Evolutionary conservation across 2,797 vertebrate species (phyloP), one percentile per base, ranked within the genome.

Genomic region (Peromyscus attwateri): DNA sequence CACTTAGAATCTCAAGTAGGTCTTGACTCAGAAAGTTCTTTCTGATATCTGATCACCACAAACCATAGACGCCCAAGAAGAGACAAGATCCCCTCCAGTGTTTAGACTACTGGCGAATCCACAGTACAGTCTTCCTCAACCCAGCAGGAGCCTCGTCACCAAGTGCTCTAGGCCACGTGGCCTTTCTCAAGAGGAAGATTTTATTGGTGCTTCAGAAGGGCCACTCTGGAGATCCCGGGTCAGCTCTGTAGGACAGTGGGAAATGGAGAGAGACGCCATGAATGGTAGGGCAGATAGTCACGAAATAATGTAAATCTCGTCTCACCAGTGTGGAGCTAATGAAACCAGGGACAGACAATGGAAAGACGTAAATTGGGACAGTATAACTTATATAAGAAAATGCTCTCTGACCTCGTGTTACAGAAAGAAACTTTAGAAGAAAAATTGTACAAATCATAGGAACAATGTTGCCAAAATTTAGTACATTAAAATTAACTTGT

Each of bases 21-120:
- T 40, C 60, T 84, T 87, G 71, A 89, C 76, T 94, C 73, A 93
- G 93, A 97, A 93, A 80, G 66, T 92, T 87, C 37, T 89, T 91
- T 89, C 64, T 7, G 0, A 92, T 95, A 37, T 96, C 93, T 76
- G 71, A 81, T 94, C 57, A 60, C 29, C 55, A 40, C n/a, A 92
- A 73, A 46, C 90, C 34, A 83, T 49, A 93, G 46, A 87, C 17
- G 0, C 27, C 79, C 0, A 19, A 84, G 25, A 40, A 64, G 21
- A 70, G 6, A 52, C 83, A 12, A 97, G 43, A 92, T n/a, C n/a
- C 34, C 29, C 73, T 75, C 29, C 25, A 46, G 12, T 46, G n/a
- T 87, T 92, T 4, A 2, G 82, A 40, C 77, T 79, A 68, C 82
- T n/a, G 8, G 31, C 16, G 25, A 27, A 12, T 17, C 0, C 13